phyloP scores from a whole-genome alignment of 2,113 vertebrate genomes.

The Coptodon rendalli region DNA sequence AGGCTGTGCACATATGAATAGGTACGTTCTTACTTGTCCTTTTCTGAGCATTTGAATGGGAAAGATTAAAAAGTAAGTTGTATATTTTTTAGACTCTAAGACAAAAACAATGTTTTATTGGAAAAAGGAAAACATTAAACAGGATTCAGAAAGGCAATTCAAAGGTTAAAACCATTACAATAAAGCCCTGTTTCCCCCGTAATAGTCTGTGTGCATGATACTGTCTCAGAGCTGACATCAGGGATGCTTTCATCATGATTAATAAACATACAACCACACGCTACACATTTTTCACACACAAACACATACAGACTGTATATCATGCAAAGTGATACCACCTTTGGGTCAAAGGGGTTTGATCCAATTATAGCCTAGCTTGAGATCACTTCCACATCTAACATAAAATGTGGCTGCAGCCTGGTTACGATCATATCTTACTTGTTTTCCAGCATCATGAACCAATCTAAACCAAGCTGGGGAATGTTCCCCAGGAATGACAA shows the following conservation, averaged over 20 bases:
- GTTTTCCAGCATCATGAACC: conserved; percentile 64
- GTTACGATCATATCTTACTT: conserved; percentile 43
- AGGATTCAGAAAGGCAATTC: background rate
- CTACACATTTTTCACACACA: background rate
- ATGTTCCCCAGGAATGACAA: conserved; percentile 65
- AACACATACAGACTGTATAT: background rate
- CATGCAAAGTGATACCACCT: background rate
- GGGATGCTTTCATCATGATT: background rate
- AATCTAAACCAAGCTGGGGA: conserved; percentile 55
- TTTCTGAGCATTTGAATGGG: background rate
- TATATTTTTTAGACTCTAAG: background rate
- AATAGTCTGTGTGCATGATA: background rate
- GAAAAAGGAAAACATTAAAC: background rate
- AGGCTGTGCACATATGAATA: background rate
- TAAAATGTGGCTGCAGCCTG: conserved; percentile 17
- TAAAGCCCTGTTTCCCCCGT: background rate
- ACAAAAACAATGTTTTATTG: background rate
- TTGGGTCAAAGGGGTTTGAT: background rate
- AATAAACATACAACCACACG: background rate
- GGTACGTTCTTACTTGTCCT: background rate
- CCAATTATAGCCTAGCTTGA: conserved; percentile 40
- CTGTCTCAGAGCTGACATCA: background rate
- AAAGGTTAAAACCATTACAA: background rate
- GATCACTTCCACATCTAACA: conserved; percentile 54
- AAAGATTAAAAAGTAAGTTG: background rate